Conservation (phyloP, 2,797 vertebrate genomes). For the Anabas testudineus region DNA sequence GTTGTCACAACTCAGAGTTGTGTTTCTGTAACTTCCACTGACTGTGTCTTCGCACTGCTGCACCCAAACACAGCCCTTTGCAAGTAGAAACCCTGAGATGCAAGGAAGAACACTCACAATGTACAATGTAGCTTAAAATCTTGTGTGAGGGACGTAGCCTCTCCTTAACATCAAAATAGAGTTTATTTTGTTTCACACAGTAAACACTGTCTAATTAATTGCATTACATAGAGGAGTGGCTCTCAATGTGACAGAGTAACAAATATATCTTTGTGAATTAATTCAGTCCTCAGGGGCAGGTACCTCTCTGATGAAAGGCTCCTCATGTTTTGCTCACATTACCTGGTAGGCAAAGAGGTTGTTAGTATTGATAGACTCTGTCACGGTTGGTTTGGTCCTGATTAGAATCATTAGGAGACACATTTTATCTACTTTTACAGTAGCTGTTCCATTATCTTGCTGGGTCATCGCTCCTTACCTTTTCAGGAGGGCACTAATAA, state of each 20-base stretch:
- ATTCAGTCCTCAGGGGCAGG: conserved; percentile 48
- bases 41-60: conserved; percentile 19
- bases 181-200: conserved; percentile 70
- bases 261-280: conserved; percentile 67
- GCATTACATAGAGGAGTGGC: conserved; percentile 62
- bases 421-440: conserved; percentile 64
- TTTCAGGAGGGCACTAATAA: conserved; percentile 77
- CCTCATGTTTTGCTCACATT: conserved; percentile 40
- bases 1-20: conserved; percentile 15
- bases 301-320: conserved; percentile 40
- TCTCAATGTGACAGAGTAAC: conserved; percentile 65
- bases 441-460: conserved; percentile 66
- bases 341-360: conserved; percentile 51
- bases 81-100: conserved; percentile 20
- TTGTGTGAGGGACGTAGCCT: conserved; percentile 46
- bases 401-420: conserved; percentile 54
- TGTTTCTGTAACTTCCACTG: conserved; percentile 25
- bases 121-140: conserved; percentile 57
- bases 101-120: conserved; percentile 38
- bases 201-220: conserved; percentile 74
- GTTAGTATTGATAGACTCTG: conserved; percentile 48
- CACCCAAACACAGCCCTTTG: conserved; percentile 5
- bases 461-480: conserved; percentile 74
- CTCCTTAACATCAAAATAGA: conserved; percentile 66
- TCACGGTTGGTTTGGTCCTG: conserved; percentile 41